These are phyloP conservation scores for Scomber japonicus DNA, from an alignment of 2,113 vertebrate species.

Conservation along the genomic window DNA sequence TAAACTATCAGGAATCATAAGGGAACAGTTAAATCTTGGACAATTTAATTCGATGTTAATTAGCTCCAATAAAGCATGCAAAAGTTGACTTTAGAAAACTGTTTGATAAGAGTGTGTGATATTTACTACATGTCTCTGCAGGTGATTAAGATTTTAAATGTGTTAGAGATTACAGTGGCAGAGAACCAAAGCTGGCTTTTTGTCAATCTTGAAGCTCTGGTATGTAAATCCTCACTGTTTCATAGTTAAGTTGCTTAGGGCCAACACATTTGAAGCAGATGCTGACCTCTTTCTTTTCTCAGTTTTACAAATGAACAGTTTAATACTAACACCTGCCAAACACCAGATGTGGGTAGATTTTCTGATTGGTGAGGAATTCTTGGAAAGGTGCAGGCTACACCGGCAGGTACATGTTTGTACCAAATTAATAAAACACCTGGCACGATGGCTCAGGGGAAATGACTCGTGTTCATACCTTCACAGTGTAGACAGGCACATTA, in stretches of 20 bases:
- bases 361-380: too few species aligned
- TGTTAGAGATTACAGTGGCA: not conserved
- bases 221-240: not conserved
- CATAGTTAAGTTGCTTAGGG: not conserved
- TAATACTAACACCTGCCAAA: not conserved
- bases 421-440: too few species aligned
- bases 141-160: not conserved
- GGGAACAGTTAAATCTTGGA: not conserved
- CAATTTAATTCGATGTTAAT: not conserved
- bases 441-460: too few species aligned
- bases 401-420: too few species aligned
- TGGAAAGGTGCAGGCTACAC: too few species aligned
- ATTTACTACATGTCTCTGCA: not conserved
- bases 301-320: not conserved
- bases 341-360: too few species aligned
- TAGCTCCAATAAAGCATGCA: not conserved
- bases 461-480: too few species aligned
- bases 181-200: slow-evolving; percentile 1
- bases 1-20: not conserved
- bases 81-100: not conserved
- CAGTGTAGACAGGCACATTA: too few species aligned
- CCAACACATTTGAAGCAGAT: slow-evolving; percentile 8
- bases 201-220: not conserved
- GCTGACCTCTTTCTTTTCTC: not conserved
- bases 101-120: not conserved